A percentile compares a stretch with the other conserved stretches of the same genome.
Conservation (phyloP, 1,140 invertebrate genomes). For the Brachionus asplanchnoidis region DNA sequence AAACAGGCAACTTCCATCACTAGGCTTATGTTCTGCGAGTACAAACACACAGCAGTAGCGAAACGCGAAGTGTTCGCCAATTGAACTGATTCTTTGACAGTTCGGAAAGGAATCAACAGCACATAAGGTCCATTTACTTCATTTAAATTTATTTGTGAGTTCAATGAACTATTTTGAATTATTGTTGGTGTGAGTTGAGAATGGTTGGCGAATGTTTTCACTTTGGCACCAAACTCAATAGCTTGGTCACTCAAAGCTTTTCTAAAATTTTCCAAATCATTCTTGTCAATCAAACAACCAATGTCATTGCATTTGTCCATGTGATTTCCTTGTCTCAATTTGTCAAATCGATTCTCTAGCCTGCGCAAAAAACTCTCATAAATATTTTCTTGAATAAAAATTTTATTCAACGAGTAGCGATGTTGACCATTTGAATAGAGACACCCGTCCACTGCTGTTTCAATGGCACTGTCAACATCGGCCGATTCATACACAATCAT, state of each 20-base stretch:
- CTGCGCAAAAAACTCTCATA: conserved; percentile 58
- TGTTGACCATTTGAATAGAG: conserved; percentile 61
- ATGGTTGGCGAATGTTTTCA: background rate
- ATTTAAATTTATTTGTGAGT: conserved; percentile 40
- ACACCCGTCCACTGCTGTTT: conserved; percentile 60
- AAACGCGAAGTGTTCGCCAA: conserved; percentile 61
- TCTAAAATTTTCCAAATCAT: conserved; percentile 49
- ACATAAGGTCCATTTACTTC: conserved; percentile 55
- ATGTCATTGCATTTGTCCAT: conserved; percentile 58
- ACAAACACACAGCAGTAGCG: conserved; percentile 60
- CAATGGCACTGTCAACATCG: conserved; percentile 63
- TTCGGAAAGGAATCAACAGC: conserved; percentile 61
- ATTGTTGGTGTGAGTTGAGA: background rate
- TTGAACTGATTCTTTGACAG: conserved; percentile 62
- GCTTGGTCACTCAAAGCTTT: conserved; percentile 52
- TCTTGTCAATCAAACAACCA: conserved; percentile 54
- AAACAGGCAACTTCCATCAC: conserved; percentile 60
- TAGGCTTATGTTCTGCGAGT: conserved; percentile 62
- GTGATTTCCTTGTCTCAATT: conserved; percentile 57
- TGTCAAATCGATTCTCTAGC: conserved; percentile 55
- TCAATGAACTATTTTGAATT: background rate
- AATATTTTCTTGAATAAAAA: conserved; percentile 62
- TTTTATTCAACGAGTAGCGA: conserved; percentile 44
- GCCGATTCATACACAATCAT: conserved; percentile 62
- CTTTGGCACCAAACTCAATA: background rate